Evolutionary conservation across 1,140 invertebrate species (phyloP), one percentile per base, ranked within the genome.

Genomic region (Orius insidiosus): DNA sequence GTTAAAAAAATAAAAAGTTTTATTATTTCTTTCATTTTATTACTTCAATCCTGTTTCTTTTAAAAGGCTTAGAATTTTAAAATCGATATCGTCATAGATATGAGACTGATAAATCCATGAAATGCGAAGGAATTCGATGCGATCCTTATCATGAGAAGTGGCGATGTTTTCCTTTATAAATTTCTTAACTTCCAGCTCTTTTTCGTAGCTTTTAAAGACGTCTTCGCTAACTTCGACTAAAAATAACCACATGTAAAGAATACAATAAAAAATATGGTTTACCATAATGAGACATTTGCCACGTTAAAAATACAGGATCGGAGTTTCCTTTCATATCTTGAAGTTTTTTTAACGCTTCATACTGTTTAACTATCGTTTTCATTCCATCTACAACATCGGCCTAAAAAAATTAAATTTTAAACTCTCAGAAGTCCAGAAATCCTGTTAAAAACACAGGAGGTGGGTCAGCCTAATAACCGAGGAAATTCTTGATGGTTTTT

Each of bases 261-360:
- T 5, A 40, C 4, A 4, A 10, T 2, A 15, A 18, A 16, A 15
- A 10, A 40, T 18, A 13, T 10, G 10, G 15, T 16, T 40, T 13
- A 40, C 38, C 38, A 40, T 15, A 40, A 15, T 40, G 11, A 10
- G 38, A 13, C 10, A 40, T 40, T 15, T 13, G 16, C 38, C 38
- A 40, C 3, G 38, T 40, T 4, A 40, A 18, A 18, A 40, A 40
- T 2, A 40, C 10, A 13, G 38, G 38, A 13, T 40, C 38, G 2
- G 11, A 6, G 16, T 13, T 18, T 15, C 11, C 9, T 10, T 18
- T 40, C 11, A 15, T 13, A 4, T 18, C 9, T 18, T 13, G 9
- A 13, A 40, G 16, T 40, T 40, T 40, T 18, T 40, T 16, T 10
- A 40, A 14, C 11, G 11, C 38, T 40, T 15, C 11, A 16, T 15